These are phyloP conservation scores for Drosophila hydei DNA, from an alignment of 1,140 invertebrate genomes.

Conservation along the genomic window DNA sequence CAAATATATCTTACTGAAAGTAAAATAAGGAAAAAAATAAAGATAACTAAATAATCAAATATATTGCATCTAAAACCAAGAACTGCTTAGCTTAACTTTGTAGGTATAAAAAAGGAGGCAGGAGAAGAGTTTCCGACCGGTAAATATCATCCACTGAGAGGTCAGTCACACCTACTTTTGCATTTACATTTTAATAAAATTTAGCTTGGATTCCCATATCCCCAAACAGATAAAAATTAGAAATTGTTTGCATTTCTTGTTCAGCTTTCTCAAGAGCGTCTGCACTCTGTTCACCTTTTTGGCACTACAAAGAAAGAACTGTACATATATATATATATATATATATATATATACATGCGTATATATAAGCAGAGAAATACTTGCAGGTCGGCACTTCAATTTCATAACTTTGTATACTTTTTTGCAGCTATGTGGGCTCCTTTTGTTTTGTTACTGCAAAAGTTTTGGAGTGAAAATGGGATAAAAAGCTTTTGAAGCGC, in stretches of 20 bases:
- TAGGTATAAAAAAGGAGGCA: no score
- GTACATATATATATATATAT: no score
- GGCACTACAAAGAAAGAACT: background rate
- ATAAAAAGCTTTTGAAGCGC: constrained; percentile 12
- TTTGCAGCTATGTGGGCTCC: constrained; percentile 37
- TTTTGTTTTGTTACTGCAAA: constrained; percentile 45
- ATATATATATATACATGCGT: background rate
- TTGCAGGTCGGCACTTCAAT: constrained; percentile 7
- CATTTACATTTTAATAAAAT: no score
- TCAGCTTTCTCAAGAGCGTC: background rate
- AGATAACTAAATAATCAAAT: no score
- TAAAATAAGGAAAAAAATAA: no score
- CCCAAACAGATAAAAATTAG: constrained; percentile 43
- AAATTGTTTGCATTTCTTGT: constrained; percentile 62
- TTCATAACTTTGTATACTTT: constrained; percentile 44
- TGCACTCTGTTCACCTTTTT: background rate
- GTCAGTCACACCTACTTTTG: no score
- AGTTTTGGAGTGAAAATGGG: constrained; percentile 29
- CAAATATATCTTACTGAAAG: background rate
- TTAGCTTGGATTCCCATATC: no score
- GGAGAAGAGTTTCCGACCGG: no score
- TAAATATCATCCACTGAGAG: no score
- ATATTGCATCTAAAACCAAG: no score
- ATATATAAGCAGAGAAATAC: background rate
- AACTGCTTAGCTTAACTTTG: no score